Conservation (phyloP, 2,888 invertebrate species). For the Mythimna vitellina region DNA sequence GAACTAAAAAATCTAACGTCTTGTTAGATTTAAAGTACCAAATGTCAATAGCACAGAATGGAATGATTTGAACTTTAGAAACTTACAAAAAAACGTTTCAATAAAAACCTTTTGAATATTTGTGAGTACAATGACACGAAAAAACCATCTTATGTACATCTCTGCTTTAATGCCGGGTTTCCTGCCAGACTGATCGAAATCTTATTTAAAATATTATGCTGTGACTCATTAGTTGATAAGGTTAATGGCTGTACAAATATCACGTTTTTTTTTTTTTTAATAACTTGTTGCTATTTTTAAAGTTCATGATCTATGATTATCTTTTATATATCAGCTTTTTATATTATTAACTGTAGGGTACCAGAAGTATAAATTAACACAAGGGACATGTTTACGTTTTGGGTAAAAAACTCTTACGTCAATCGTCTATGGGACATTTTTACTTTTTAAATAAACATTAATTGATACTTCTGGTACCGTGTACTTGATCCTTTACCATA, state of each 20-base stretch:
- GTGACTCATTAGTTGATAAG: constrained; percentile 13
- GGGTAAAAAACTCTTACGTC: too few relatives aligned
- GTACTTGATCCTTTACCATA: neutral
- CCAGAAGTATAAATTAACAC: too few relatives aligned
- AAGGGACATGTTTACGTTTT: too few relatives aligned
- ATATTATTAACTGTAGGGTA: neutral
- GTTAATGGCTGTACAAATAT: constrained; percentile 16
- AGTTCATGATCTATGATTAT: neutral
- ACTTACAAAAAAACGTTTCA: constrained; percentile 14
- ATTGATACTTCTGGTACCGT: too few relatives aligned
- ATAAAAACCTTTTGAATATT: constrained; percentile 1
- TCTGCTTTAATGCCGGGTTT: constrained; percentile 19
- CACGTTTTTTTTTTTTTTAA: neutral
- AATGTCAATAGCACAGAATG: constrained; percentile 10
- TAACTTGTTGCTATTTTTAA: neutral
- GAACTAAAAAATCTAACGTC: neutral
- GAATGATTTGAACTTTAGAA: constrained; percentile 3
- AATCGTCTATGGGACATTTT: too few relatives aligned
- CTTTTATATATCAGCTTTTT: neutral
- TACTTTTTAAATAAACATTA: too few relatives aligned
- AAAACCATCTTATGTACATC: neutral
- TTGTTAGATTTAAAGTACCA: neutral
- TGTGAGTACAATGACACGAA: constrained; percentile 7
- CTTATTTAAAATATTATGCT: constrained; percentile 6
- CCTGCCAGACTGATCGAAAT: constrained; percentile 27